Conservation (phyloP, 2,113 vertebrate species). For the Gobiocypris rarus region DNA sequence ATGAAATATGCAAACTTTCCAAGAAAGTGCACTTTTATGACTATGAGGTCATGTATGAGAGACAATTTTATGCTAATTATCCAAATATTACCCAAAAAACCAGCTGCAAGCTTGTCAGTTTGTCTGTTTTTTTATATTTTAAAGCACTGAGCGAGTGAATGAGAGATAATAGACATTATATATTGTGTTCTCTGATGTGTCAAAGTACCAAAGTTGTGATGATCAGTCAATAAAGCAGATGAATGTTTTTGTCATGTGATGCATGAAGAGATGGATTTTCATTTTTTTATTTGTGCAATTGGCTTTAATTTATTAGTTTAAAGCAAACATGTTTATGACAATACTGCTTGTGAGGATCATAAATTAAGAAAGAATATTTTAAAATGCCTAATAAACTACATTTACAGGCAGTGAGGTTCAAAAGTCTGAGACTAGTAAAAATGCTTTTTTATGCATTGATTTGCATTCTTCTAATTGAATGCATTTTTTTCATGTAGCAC, state of each 20-base stretch:
- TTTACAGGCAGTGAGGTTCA: neutral
- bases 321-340: neutral
- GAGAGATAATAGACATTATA: neutral
- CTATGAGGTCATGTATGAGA: neutral
- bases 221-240: slow-evolving; percentile 18
- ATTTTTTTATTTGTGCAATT: neutral
- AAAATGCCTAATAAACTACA: neutral
- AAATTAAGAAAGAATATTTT: neutral
- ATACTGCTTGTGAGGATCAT: neutral
- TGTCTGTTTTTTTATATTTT: neutral
- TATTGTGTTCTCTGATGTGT: neutral
- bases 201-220: slow-evolving; percentile 2
- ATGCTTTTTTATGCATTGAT: neutral
- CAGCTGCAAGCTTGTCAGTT: neutral
- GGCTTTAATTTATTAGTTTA: neutral
- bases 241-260: neutral
- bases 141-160: neutral
- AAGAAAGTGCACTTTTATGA: slow-evolving; percentile 32
- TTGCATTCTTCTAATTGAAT: neutral
- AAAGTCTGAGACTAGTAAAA: neutral
- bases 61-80: slow-evolving; percentile 40
- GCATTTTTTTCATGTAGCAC: neutral
- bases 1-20: neutral
- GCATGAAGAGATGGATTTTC: neutral
- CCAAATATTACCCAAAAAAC: slow-evolving; percentile 24